These are phyloP conservation scores for Styela clava DNA, from an alignment of 23 tunicate genomes.

Conservation along the genomic window DNA sequence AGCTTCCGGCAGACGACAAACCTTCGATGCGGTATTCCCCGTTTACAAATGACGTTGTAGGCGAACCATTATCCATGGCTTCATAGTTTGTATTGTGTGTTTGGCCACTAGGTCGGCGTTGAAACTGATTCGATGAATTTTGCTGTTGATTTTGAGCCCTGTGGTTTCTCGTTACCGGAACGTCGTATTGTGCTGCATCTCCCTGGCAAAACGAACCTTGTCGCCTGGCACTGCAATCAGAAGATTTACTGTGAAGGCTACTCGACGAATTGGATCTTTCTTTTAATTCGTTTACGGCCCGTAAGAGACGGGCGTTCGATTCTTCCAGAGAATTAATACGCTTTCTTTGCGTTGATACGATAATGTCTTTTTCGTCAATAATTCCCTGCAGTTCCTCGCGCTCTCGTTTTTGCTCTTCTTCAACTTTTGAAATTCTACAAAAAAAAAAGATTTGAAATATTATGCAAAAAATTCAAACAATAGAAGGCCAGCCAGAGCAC, in stretches of 20 bases:
- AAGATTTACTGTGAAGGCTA: neutral
- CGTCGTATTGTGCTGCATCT: neutral
- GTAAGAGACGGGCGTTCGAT: slow-evolving; percentile 12
- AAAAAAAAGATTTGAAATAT: neutral
- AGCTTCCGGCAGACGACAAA: slow-evolving; percentile 14
- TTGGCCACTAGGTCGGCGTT: neutral
- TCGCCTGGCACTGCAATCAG: neutral
- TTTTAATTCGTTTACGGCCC: slow-evolving; percentile 19
- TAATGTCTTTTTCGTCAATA: slow-evolving; percentile 36
- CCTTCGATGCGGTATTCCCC: slow-evolving; percentile 22
- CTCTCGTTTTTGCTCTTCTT: slow-evolving; percentile 36
- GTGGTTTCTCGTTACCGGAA: neutral
- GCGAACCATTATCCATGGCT: slow-evolving; percentile 16
- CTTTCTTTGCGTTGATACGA: slow-evolving; percentile 27
- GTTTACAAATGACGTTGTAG: neutral
- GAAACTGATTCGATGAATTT: neutral
- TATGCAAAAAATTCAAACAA: neutral
- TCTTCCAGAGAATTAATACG: slow-evolving; percentile 23
- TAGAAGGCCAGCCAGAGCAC: neutral
- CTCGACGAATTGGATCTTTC: neutral
- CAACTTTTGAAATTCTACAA: slow-evolving; percentile 28
- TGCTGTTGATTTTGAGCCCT: no score
- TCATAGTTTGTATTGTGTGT: neutral
- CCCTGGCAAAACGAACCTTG: neutral
- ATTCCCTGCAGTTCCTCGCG: slow-evolving; percentile 32